Evolutionary conservation across 2,113 vertebrate species (phyloP).

Genomic region (Chionis minor): DNA sequence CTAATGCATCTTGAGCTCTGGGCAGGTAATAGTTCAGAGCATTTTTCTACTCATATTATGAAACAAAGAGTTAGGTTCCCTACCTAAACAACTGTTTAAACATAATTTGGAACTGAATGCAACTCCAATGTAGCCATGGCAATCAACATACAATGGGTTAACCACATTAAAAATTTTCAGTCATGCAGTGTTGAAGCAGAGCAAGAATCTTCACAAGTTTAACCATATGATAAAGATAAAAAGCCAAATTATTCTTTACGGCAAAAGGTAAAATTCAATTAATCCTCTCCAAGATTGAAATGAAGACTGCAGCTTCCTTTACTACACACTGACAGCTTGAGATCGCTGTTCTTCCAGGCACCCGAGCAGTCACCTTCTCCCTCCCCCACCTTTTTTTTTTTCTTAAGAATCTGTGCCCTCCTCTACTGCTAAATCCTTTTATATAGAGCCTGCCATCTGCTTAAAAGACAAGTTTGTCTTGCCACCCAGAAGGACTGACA

Average conservation of each 20-base stretch:
- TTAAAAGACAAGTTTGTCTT: neutral
- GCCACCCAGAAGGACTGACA: neutral
- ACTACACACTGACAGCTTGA: neutral
- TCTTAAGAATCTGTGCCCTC: neutral
- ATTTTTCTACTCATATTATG: neutral
- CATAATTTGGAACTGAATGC: neutral
- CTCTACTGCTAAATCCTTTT: neutral
- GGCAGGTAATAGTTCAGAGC: neutral
- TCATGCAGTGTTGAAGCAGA: neutral
- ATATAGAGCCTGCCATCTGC: constrained; percentile 8
- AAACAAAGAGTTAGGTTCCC: neutral
- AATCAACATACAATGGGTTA: neutral
- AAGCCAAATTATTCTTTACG: neutral
- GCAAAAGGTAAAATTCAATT: neutral
- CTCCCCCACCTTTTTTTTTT: neutral
- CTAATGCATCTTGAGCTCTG: neutral
- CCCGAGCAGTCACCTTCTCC: neutral
- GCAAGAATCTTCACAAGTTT: neutral
- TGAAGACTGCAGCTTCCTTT: neutral
- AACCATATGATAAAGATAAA: neutral
- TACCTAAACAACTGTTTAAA: neutral
- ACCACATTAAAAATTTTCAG: neutral
- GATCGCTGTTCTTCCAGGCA: neutral
- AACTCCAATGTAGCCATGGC: neutral
- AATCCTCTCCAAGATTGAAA: neutral